Conservation (phyloP, 35 echinoderm and acorn worm genomes). For the Amphiura filiformis region DNA sequence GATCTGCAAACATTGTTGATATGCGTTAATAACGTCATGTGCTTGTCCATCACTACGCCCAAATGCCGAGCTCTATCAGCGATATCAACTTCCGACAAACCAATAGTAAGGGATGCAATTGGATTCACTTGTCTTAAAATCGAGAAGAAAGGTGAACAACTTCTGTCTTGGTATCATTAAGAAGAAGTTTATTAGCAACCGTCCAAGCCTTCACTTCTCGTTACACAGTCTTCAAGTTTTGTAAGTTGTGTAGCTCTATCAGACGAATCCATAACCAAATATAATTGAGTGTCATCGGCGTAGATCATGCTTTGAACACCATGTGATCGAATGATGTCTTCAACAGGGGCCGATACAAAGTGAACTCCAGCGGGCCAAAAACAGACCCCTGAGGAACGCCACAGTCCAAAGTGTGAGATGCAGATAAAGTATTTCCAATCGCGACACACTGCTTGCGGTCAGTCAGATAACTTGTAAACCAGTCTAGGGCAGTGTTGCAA, state of each 20-base stretch:
- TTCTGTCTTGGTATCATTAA: background rate
- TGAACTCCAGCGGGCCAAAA: slow-evolving; percentile 43
- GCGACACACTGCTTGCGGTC: slow-evolving; percentile 3
- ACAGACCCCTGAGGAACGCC: slow-evolving; percentile 69
- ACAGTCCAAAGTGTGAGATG: background rate
- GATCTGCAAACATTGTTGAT: background rate
- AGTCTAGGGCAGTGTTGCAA: slow-evolving; percentile 35
- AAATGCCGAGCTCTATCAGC: background rate
- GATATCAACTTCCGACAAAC: background rate
- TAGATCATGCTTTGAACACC: slow-evolving; percentile 57
- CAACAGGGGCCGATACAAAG: slow-evolving; percentile 48
- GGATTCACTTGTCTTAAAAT: background rate
- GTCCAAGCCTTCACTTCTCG: background rate
- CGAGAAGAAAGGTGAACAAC: background rate
- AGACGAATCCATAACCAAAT: slow-evolving; percentile 15
- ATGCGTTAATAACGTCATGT: no score
- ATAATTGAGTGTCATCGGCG: slow-evolving; percentile 65
- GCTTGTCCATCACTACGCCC: background rate
- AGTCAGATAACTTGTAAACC: slow-evolving; percentile 50
- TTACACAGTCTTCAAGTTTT: background rate
- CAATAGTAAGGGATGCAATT: background rate
- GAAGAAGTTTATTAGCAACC: background rate
- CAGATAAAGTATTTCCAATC: background rate
- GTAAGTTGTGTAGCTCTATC: background rate
- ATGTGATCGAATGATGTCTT: slow-evolving; percentile 56